Evolutionary conservation across 2,113 vertebrate species (phyloP).

Genomic region (Cepphus grylle): DNA sequence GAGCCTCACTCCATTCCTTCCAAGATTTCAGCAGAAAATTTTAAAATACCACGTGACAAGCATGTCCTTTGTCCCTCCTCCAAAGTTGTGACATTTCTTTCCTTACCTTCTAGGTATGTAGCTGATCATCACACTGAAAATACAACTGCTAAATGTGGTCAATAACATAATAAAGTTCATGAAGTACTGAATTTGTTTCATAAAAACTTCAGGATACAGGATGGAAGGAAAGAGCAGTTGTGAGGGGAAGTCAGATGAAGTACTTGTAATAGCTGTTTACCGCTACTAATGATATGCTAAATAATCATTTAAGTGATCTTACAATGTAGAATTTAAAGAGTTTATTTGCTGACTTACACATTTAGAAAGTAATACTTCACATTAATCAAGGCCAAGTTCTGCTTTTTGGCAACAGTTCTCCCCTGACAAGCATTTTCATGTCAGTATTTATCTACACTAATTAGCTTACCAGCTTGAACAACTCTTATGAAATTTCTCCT

Average conservation of each 20-base stretch:
- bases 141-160: neutral
- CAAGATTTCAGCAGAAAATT: neutral
- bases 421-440: slow-evolving; percentile 49
- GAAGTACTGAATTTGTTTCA: neutral
- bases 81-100: neutral
- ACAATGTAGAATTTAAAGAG: neutral
- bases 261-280: neutral
- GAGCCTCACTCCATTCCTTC: neutral
- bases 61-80: neutral
- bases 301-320: slow-evolving; percentile 18
- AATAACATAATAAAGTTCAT: neutral
- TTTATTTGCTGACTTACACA: slow-evolving; percentile 28
- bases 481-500: neutral
- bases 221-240: neutral
- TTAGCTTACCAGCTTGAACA: slow-evolving; percentile 51
- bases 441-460: slow-evolving; percentile 59
- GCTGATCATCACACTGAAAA: neutral
- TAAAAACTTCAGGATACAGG: neutral
- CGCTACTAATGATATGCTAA: neutral
- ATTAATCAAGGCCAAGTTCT: neutral
- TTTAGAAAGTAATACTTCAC: slow-evolving; percentile 18
- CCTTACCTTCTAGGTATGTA: neutral
- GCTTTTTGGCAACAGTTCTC: slow-evolving; percentile 27
- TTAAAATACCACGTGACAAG: neutral
- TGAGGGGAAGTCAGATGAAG: neutral